Percentiles rank a stretch among this genome's conserved stretches.
phyloP scores from a whole-genome alignment of 2,113 vertebrate species.

The Microcebus jonahi region DNA sequence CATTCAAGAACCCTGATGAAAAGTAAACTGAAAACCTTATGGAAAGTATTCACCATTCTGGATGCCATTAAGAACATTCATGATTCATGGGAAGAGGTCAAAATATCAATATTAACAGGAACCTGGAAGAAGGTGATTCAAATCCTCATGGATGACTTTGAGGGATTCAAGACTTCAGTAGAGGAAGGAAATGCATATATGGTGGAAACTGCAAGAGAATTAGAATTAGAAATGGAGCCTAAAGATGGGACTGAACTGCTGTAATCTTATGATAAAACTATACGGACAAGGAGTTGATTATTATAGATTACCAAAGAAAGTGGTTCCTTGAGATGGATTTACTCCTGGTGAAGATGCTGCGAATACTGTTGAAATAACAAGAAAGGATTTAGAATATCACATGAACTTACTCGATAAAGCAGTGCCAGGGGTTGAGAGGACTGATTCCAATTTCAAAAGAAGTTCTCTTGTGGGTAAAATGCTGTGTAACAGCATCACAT shows the following conservation, averaged over 20 bases:
- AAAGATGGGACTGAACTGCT: neutral
- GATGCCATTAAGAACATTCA: neutral
- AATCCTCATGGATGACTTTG: neutral
- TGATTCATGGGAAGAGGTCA: neutral
- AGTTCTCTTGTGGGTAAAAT: neutral
- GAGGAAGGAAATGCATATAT: neutral
- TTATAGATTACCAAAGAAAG: neutral
- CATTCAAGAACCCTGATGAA: neutral
- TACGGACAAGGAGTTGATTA: neutral
- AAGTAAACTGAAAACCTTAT: neutral
- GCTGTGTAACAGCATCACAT: neutral
- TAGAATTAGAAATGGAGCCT: neutral
- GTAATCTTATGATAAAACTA: neutral
- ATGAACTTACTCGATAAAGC: neutral
- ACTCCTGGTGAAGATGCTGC: neutral
- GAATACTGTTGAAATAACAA: neutral
- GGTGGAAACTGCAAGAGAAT: neutral
- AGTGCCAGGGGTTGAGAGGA: neutral
- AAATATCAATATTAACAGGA: neutral
- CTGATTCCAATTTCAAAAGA: neutral
- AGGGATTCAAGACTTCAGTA: neutral
- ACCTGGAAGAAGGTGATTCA: neutral
- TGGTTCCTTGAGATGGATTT: neutral
- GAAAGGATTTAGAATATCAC: neutral
- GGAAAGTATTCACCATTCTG: neutral